Percentiles rank a stretch among this genome's conserved stretches.
Conservation (phyloP, 1,140 invertebrate genomes). For the Phortica variegata region DNA sequence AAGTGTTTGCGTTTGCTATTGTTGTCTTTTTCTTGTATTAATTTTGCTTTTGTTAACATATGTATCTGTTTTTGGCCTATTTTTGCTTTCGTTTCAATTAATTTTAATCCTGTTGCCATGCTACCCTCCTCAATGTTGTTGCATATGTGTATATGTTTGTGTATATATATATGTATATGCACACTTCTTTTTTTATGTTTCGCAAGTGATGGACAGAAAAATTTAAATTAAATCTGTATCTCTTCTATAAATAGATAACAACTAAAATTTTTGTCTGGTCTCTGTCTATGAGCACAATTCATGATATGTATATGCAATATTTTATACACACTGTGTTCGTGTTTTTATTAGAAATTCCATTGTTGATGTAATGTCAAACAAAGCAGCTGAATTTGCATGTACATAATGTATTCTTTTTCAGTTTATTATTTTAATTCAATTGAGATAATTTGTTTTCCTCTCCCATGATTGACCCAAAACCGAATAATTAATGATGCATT, state of each 20-base stretch:
- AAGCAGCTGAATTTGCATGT: no score
- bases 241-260: no score
- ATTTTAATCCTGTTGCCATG: constrained; percentile 44
- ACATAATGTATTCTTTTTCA: no score
- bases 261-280: neutral
- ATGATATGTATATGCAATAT: no score
- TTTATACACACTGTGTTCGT: no score
- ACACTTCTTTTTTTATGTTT: neutral
- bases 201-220: no score
- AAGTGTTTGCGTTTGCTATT: constrained; percentile 22
- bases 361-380: no score
- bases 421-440: no score
- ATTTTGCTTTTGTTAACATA: constrained; percentile 28
- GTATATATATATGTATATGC: neutral
- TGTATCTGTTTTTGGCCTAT: constrained; percentile 9
- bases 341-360: no score
- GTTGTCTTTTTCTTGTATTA: constrained; percentile 18
- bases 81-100: constrained; percentile 17
- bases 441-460: no score
- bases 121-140: constrained; percentile 15
- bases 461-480: no score
- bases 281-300: neutral
- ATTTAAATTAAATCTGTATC: no score
- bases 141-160: neutral
- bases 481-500: constrained; percentile 29